Conservation (phyloP, 2,888 invertebrate genomes). For the Heliconius cydno region DNA sequence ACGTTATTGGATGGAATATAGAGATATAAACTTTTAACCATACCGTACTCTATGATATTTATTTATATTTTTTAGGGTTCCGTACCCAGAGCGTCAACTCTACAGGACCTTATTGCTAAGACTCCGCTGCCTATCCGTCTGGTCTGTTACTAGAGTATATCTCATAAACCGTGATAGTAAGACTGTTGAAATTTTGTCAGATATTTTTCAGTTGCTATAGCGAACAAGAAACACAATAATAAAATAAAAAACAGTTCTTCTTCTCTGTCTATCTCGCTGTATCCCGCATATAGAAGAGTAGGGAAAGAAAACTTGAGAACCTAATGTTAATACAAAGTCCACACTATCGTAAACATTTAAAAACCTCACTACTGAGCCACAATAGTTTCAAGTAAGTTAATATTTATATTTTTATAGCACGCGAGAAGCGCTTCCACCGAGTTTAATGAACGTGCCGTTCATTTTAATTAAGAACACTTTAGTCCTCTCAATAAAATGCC, state of each 20-base stretch:
- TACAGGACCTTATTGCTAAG: too few species aligned
- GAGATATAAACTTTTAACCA: background rate
- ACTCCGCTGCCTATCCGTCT: too few species aligned
- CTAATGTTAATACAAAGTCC: background rate
- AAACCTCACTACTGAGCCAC: background rate
- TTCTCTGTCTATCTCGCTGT: too few species aligned
- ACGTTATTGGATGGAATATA: background rate
- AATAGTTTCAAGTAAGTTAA: background rate
- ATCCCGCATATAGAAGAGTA: too few species aligned
- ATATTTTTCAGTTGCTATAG: too few species aligned
- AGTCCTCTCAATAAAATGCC: slow-evolving; percentile 19
- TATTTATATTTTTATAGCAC: slow-evolving; percentile 24
- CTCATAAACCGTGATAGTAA: too few species aligned
- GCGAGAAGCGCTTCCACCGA: background rate
- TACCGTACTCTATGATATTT: background rate
- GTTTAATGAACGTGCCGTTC: slow-evolving; percentile 20
- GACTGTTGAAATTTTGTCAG: too few species aligned
- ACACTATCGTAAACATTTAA: background rate
- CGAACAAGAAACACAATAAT: too few species aligned
- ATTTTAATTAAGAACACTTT: slow-evolving; percentile 25
- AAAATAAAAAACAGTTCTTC: too few species aligned
- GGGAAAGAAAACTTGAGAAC: too few species aligned
- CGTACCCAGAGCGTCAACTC: background rate
- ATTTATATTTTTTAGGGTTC: background rate
- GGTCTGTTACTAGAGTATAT: too few species aligned